Evolutionary conservation across 2,797 vertebrate genomes (phyloP).

Genomic region (Hybognathus amarus): DNA sequence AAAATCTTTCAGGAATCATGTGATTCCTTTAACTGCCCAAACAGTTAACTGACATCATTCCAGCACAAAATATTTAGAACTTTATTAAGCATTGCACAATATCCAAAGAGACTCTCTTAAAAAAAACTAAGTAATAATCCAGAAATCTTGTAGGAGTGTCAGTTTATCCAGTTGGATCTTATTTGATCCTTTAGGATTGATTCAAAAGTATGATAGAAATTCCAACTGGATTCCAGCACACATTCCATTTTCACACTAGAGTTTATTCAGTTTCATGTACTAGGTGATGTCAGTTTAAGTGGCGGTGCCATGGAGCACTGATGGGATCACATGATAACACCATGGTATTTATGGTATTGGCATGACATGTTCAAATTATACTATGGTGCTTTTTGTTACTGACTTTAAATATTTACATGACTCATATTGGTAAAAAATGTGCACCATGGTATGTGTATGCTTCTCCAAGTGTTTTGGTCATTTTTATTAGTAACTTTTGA

Average conservation of each 20-base stretch:
- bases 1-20: neutral
- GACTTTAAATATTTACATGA: neutral
- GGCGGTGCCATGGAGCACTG: neutral
- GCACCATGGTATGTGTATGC: neutral
- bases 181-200: neutral
- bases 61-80: neutral
- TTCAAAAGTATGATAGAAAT: neutral
- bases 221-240: neutral
- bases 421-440: neutral
- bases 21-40: neutral
- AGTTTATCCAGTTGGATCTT: neutral
- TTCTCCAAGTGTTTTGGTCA: neutral
- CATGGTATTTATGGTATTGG: neutral
- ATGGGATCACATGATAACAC: neutral
- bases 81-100: neutral
- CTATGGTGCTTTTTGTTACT: neutral
- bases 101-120: neutral
- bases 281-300: neutral
- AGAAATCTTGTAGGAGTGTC: neutral
- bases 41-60: neutral
- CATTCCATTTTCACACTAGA: neutral
- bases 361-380: neutral
- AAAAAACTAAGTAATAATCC: neutral
- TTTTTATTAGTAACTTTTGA: neutral
- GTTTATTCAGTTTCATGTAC: neutral